Conservation (phyloP, 2,888 invertebrate species). For the Clostera curtula region DNA sequence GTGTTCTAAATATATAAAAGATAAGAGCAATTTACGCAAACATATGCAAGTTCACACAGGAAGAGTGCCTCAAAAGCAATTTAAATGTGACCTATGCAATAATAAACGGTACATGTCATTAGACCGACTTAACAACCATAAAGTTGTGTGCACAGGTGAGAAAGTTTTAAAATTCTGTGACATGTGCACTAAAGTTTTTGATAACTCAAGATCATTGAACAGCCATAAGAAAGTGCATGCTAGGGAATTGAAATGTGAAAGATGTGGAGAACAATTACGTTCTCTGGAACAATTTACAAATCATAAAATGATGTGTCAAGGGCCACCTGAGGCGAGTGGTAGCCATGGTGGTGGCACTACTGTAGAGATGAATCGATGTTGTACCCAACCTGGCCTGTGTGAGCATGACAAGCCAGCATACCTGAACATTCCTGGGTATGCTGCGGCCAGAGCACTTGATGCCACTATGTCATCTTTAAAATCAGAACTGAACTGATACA, state of each 20-base stretch:
- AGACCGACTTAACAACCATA: constrained; percentile 69
- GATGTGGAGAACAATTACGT: constrained; percentile 68
- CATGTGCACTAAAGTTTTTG: constrained; percentile 73
- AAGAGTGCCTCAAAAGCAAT: constrained; percentile 69
- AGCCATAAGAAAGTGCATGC: constrained; percentile 73
- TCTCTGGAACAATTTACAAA: constrained; percentile 69
- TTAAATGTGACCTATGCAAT: constrained; percentile 71
- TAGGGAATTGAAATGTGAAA: constrained; percentile 68
- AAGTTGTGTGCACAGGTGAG: constrained; percentile 70
- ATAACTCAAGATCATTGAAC: constrained; percentile 69
- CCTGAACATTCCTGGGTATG: constrained; percentile 69
- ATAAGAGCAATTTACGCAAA: constrained; percentile 71
- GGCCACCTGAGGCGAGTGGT: constrained; percentile 43
- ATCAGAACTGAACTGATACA: constrained; percentile 63
- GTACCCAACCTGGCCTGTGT: constrained; percentile 65
- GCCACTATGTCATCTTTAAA: constrained; percentile 66
- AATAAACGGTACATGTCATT: constrained; percentile 72
- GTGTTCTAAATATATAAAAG: constrained; percentile 72
- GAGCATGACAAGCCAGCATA: constrained; percentile 72
- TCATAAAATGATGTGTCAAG: constrained; percentile 66
- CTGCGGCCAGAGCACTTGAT: constrained; percentile 60
- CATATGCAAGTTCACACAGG: constrained; percentile 75
- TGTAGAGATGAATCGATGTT: constrained; percentile 48
- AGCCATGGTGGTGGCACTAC: constrained; percentile 34
- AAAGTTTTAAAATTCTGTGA: constrained; percentile 70